A percentile compares a stretch with the other conserved stretches of the same genome.
Evolutionary conservation across 1,140 invertebrate genomes (phyloP).

Genomic region (Drosophila equinoxialis): DNA sequence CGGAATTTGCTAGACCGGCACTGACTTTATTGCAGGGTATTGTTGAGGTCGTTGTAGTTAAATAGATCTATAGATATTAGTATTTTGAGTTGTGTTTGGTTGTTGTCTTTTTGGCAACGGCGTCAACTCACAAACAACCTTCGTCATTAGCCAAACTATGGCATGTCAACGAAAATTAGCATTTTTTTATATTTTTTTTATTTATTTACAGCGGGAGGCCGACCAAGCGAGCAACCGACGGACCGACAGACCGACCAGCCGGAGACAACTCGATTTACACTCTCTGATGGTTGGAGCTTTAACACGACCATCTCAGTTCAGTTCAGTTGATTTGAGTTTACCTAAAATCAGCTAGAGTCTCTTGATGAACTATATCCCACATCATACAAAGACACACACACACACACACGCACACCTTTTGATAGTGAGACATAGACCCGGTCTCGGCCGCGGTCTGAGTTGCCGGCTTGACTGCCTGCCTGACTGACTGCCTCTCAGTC

Average conservation of each 20-base stretch:
- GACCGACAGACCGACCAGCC: constrained; percentile 6
- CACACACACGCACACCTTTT: constrained; percentile 5
- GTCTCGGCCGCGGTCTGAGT: constrained; percentile 2
- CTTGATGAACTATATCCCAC: constrained; percentile 61
- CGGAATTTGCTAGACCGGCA: no score
- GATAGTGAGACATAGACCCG: constrained; percentile 21
- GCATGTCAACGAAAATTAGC: constrained; percentile 80
- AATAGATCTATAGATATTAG: constrained; percentile 18
- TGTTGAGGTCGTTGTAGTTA: constrained; percentile 22
- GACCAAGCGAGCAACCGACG: constrained; percentile 9
- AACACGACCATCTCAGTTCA: constrained; percentile 12
- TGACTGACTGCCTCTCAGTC: constrained; percentile 27
- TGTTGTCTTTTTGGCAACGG: constrained; percentile 50
- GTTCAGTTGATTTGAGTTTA: constrained; percentile 48
- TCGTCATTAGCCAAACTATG: constrained; percentile 81
- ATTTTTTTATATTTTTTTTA: constrained; percentile 70
- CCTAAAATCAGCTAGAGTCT: constrained; percentile 56
- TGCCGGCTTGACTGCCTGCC: constrained; percentile 15
- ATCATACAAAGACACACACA: constrained; percentile 22
- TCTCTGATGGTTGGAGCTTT: constrained; percentile 28
- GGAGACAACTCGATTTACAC: constrained; percentile 53
- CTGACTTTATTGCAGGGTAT: background rate
- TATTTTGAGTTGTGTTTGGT: background rate
- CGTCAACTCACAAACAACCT: constrained; percentile 76
- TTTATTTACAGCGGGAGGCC: constrained; percentile 51